These are phyloP conservation scores for Macquaria ambigua DNA, from an alignment of 2,113 vertebrate genomes.

Conservation along the genomic window DNA sequence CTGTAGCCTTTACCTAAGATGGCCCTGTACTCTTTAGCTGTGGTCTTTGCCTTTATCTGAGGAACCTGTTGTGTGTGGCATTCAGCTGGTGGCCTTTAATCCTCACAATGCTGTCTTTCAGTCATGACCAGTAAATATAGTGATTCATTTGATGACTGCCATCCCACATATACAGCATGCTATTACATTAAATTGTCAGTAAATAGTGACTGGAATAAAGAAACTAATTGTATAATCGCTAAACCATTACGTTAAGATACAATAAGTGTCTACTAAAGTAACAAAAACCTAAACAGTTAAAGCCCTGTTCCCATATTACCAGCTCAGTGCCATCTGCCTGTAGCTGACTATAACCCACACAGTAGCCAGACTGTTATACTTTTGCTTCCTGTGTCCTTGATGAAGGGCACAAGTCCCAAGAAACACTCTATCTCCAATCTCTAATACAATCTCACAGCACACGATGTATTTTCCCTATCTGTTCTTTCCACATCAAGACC, in stretches of 20 bases:
- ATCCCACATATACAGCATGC: not conserved
- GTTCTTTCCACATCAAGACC: slow-evolving; percentile 64
- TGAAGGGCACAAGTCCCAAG: slow-evolving; percentile 39
- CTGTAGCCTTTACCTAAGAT: slow-evolving; percentile 65
- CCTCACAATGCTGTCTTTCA: slow-evolving; percentile 38
- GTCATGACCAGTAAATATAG: slow-evolving; percentile 31
- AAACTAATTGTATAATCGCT: not conserved
- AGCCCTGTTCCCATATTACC: not conserved
- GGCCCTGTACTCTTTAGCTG: slow-evolving; percentile 46
- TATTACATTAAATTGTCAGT: not conserved
- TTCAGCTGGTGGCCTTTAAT: slow-evolving; percentile 61
- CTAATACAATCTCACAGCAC: slow-evolving; percentile 47
- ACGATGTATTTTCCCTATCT: slow-evolving; percentile 56
- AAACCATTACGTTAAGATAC: not conserved
- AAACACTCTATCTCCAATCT: slow-evolving; percentile 53
- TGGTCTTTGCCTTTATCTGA: slow-evolving; percentile 56
- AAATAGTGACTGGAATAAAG: slow-evolving; percentile 18
- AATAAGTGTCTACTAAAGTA: not conserved
- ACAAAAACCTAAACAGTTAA: not conserved
- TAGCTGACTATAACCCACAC: not conserved
- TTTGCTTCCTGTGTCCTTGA: slow-evolving; percentile 41
- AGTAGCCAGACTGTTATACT: not conserved
- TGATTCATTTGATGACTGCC: slow-evolving; percentile 4
- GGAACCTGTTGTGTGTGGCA: slow-evolving; percentile 43
- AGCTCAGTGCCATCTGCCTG: not conserved